These are phyloP conservation scores for Venustaconcha ellipsiformis DNA, from an alignment of 1,140 invertebrate genomes.

Conservation along the genomic window DNA sequence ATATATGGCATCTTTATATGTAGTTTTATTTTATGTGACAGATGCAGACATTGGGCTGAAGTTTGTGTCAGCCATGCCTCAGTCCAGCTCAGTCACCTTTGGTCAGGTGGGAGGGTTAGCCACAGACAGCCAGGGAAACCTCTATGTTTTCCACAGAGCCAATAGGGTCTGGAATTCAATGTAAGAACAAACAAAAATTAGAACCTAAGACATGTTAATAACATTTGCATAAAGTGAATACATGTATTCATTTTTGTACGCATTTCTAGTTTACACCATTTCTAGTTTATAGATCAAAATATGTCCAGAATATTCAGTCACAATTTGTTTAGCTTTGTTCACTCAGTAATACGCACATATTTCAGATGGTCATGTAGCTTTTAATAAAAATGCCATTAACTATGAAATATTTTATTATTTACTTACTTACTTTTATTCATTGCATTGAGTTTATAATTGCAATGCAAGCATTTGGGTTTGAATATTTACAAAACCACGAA, in stretches of 20 bases:
- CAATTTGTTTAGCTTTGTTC: no score
- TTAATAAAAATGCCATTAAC: no score
- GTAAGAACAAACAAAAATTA: constrained; percentile 74
- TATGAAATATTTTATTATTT: no score
- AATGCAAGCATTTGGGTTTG: no score
- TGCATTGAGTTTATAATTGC: no score
- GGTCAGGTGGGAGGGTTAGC: constrained; percentile 89
- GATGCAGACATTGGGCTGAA: constrained; percentile 12
- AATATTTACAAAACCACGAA: no score
- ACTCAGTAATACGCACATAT: no score
- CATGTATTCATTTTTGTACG: neutral
- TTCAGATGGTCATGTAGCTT: no score
- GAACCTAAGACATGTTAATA: neutral
- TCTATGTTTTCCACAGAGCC: constrained; percentile 90
- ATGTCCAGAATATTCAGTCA: neutral
- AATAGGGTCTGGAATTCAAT: constrained; percentile 80
- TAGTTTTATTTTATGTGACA: no score
- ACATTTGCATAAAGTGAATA: neutral
- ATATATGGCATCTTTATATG: no score
- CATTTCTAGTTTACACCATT: neutral
- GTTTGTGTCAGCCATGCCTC: constrained; percentile 18
- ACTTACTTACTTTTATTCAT: no score
- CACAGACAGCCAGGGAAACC: constrained; percentile 82
- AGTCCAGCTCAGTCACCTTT: constrained; percentile 62
- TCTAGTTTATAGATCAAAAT: neutral